A percentile compares a stretch with the other conserved stretches of the same genome.
Conservation (phyloP, 2,888 invertebrate species). For the Mimumesa dahlbomi region DNA sequence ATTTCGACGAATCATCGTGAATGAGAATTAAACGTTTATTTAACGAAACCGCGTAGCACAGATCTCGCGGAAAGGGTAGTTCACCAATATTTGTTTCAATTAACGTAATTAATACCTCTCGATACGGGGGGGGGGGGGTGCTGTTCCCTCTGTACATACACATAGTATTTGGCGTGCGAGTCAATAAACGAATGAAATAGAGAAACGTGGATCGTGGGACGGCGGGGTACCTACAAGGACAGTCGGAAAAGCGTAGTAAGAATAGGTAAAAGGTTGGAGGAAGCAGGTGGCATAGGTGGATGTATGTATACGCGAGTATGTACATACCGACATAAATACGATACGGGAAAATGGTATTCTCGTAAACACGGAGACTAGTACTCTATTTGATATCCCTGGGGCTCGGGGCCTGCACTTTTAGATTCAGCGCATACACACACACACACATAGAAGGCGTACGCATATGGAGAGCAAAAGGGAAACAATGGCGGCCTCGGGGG, state of each 20-base stretch:
- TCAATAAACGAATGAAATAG: background rate
- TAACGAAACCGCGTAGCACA: too few relatives aligned
- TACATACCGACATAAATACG: constrained; percentile 26
- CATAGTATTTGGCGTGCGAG: too few relatives aligned
- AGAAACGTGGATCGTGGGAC: background rate
- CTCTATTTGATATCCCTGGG: constrained; percentile 78
- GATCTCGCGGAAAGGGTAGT: too few relatives aligned
- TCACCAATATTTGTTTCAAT: too few relatives aligned
- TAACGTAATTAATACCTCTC: too few relatives aligned
- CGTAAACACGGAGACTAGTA: constrained; percentile 57
- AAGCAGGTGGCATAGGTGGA: background rate
- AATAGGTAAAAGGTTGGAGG: constrained; percentile 1
- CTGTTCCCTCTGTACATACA: too few relatives aligned
- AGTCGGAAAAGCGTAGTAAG: background rate
- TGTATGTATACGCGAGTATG: too few relatives aligned
- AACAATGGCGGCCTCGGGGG: constrained; percentile 47
- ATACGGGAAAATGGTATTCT: constrained; percentile 19
- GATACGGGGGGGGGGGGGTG: too few relatives aligned
- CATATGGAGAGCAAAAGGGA: constrained; percentile 26
- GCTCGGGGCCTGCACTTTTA: constrained; percentile 64
- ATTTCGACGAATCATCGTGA: too few relatives aligned
- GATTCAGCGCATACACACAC: constrained; percentile 49
- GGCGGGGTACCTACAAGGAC: background rate
- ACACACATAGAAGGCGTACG: constrained; percentile 24
- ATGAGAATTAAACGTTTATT: too few relatives aligned